These are phyloP conservation scores for Ernsta delagoae DNA, from an alignment of 2,888 invertebrate genomes.

Conservation along the genomic window DNA sequence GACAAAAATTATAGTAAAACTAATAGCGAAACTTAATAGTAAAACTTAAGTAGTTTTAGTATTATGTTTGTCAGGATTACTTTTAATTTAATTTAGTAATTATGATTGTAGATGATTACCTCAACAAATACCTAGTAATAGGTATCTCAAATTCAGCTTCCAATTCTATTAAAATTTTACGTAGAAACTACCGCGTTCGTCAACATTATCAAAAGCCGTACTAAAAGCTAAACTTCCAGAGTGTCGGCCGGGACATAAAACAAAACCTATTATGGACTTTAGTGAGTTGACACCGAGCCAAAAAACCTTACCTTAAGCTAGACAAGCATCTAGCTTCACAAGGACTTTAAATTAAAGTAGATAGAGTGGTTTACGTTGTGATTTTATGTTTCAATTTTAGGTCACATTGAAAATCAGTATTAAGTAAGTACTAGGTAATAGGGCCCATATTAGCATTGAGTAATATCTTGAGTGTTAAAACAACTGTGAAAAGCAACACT, in stretches of 20 bases:
- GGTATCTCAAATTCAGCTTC: not conserved
- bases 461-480: no score
- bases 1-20: no score
- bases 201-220: not conserved
- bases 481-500: no score
- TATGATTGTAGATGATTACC: no score
- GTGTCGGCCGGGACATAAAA: constrained; percentile 12
- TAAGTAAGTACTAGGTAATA: no score
- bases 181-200: not conserved
- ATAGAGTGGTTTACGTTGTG: not conserved
- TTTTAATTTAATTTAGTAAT: no score
- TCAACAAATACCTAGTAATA: no score
- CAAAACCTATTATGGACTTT: constrained; percentile 31
- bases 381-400: not conserved
- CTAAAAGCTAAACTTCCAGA: constrained; percentile 6
- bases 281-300: constrained; percentile 27
- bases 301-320: constrained; percentile 28
- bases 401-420: not conserved
- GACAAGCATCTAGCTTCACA: constrained; percentile 15
- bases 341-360: constrained; percentile 5
- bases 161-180: not conserved
- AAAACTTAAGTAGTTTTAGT: no score
- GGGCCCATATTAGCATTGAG: no score
- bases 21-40: no score
- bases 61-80: no score